Percentiles rank a stretch among this genome's conserved stretches.
These are phyloP conservation scores for Pseudopipra pipra DNA, from an alignment of 2,113 vertebrate species.

Conservation along the genomic window DNA sequence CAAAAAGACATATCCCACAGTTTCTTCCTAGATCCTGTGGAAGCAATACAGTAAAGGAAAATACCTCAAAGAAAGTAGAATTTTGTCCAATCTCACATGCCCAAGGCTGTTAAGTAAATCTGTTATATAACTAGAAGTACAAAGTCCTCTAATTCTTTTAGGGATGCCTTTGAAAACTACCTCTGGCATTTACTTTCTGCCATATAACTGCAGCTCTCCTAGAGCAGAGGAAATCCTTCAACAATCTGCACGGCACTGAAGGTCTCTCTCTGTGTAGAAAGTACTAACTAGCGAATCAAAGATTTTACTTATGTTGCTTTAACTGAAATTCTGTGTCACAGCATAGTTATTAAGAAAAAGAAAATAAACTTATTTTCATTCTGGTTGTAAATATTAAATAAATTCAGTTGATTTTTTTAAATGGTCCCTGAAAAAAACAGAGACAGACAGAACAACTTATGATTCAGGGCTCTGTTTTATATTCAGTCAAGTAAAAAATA, in stretches of 20 bases:
- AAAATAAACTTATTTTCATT: neutral
- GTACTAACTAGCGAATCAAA: neutral
- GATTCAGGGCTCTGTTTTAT: neutral
- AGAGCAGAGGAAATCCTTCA: neutral
- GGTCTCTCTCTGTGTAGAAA: neutral
- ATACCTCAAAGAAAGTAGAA: neutral
- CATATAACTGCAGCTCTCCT: neutral
- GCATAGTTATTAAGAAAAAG: neutral
- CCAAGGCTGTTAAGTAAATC: neutral
- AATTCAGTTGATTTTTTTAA: neutral
- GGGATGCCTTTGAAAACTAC: neutral
- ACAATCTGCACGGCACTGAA: neutral
- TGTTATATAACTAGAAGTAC: neutral
- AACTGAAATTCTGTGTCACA: neutral
- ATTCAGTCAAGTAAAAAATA: neutral
- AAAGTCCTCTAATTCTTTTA: neutral
- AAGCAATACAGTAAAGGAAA: neutral
- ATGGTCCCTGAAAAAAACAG: neutral
- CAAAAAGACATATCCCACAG: neutral
- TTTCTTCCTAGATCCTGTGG: neutral
- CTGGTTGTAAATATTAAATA: neutral
- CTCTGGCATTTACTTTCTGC: neutral
- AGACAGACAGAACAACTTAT: neutral
- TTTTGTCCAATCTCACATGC: neutral
- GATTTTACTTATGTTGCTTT: neutral